Evolutionary conservation across 2,113 vertebrate species (phyloP).

Genomic region (Pituophis catenifer): DNA sequence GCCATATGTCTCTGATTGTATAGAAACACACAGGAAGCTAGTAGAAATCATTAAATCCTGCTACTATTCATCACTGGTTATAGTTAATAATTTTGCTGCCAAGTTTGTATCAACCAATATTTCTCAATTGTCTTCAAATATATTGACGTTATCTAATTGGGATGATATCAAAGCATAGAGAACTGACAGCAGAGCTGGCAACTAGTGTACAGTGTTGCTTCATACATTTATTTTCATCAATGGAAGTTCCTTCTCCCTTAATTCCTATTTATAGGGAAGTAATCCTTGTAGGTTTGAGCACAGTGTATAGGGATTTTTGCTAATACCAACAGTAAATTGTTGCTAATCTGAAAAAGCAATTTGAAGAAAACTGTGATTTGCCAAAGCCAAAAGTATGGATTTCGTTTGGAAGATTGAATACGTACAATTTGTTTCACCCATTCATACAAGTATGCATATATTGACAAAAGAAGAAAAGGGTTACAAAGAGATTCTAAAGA

Average conservation of each 20-base stretch:
- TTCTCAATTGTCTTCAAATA: neutral
- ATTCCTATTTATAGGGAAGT: conserved; percentile 12
- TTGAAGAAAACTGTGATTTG: conserved; percentile 2
- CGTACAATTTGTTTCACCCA: neutral
- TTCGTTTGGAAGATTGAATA: neutral
- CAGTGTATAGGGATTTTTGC: conserved; percentile 8
- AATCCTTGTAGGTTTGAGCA: conserved; percentile 19
- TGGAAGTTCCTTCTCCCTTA: neutral
- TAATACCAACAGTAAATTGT: conserved; percentile 21
- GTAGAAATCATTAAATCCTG: neutral
- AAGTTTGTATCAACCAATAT: neutral
- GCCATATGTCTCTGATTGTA: neutral
- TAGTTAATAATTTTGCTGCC: neutral
- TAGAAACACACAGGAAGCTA: neutral
- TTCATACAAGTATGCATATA: neutral
- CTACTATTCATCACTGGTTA: neutral
- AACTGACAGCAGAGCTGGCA: neutral
- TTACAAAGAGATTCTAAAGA: neutral
- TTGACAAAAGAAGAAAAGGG: neutral
- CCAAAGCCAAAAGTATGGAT: neutral
- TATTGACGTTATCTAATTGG: neutral
- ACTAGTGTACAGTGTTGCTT: neutral
- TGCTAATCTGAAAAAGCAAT: neutral
- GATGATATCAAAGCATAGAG: neutral
- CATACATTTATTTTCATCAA: neutral